Conservation (phyloP, 1,140 invertebrate genomes). For the Lepidurus packardi region DNA sequence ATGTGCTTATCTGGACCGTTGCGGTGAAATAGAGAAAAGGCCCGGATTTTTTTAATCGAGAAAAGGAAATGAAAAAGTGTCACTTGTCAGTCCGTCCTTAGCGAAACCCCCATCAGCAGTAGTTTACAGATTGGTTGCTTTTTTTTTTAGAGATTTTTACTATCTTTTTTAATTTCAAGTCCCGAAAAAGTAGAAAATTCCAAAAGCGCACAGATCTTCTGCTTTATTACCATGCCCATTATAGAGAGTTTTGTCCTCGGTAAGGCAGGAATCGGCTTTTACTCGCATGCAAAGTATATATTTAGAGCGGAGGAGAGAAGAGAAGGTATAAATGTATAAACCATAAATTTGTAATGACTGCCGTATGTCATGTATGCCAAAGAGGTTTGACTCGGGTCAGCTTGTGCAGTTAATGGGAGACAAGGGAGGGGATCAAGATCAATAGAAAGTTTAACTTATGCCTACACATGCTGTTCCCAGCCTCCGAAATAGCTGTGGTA, state of each 20-base stretch:
- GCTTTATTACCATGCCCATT: background rate
- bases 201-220: background rate
- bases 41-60: background rate
- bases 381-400: background rate
- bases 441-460: constrained; percentile 22
- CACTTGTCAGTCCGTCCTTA: background rate
- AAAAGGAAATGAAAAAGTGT: background rate
- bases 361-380: constrained; percentile 5
- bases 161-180: too few species aligned
- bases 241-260: background rate
- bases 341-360: constrained; percentile 6
- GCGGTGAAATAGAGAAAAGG: background rate
- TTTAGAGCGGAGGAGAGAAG: background rate
- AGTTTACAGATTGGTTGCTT: too few species aligned
- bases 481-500: constrained; percentile 9
- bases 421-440: constrained; percentile 17
- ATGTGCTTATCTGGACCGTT: background rate
- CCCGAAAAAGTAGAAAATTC: background rate
- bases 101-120: background rate
- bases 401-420: constrained; percentile 21
- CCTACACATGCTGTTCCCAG: constrained; percentile 20
- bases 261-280: background rate
- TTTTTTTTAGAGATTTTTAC: too few species aligned
- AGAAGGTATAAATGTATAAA: background rate
- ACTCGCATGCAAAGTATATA: background rate